phyloP scores from a whole-genome alignment of 2,113 vertebrate species.

The Centropristis striata region DNA sequence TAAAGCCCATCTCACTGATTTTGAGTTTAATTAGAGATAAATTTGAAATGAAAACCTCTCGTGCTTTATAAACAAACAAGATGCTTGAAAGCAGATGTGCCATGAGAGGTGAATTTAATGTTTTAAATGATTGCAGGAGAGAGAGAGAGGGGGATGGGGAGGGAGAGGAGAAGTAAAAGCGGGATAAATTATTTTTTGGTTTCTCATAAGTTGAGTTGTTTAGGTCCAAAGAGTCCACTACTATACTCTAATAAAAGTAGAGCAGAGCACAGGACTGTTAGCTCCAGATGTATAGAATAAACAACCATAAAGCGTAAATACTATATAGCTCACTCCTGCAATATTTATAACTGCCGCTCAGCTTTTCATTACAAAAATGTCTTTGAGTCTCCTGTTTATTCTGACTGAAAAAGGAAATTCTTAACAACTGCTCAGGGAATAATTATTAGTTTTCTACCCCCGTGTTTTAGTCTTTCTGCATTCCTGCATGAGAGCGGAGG shows the following conservation, averaged over 20 bases:
- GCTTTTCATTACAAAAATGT: not conserved
- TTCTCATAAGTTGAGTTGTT: constrained; percentile 3
- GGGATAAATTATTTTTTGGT: not conserved
- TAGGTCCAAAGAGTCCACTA: constrained; percentile 14
- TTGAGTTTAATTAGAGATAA: constrained; percentile 30
- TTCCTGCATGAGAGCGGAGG: constrained; percentile 42
- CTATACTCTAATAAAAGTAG: not conserved
- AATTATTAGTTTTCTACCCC: constrained; percentile 55
- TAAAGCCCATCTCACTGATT: constrained; percentile 21
- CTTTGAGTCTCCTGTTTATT: constrained; percentile 13
- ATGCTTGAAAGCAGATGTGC: constrained; percentile 40
- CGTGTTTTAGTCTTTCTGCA: constrained; percentile 50
- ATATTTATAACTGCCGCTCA: not conserved
- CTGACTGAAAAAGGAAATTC: constrained; percentile 37
- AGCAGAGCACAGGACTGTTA: not conserved
- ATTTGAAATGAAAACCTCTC: constrained; percentile 45
- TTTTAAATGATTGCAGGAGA: constrained; percentile 32
- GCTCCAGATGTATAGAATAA: constrained; percentile 10
- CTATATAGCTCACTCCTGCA: not conserved
- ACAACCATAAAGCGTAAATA: constrained; percentile 5
- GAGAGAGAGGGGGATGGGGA: not conserved
- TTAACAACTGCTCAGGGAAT: constrained; percentile 49
- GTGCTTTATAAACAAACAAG: constrained; percentile 41
- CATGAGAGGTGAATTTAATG: constrained; percentile 14
- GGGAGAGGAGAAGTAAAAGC: not conserved